Base-by-base conservation (phyloP, 1,140 invertebrate genomes). In the Maniola jurtina region DNA sequence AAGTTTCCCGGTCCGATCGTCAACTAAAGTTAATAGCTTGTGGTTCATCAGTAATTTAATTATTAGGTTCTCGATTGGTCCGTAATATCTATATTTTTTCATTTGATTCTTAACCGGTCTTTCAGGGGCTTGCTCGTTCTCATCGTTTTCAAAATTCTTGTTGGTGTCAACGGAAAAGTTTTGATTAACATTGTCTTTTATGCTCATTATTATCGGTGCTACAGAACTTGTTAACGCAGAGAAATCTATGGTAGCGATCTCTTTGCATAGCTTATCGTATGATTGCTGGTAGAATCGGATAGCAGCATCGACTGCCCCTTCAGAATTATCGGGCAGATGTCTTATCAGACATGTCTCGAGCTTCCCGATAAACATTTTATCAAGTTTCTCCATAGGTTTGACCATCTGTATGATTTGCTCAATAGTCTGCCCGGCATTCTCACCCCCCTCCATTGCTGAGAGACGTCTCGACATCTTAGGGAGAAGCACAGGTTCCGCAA, bases 151-250 rank as follows among this genome's bases (percentile, higher is more conserved):
- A 35, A 81, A 85, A 54, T 84, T 89, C 63, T 85, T 89, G 47
- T 88, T 89, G 0, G 84, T 78, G 15, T 90, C 87, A 5, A 72
- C 69, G 0, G 86, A 64, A 48, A 89, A 89, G 52, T 89, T 88
- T 66, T 90, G 88, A 55, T 89, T 88, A 0, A 90, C 87, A 57
- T 90, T 90, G 60, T 90, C 88, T 9, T 87, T 86, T 45, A 90
- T 90, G 55, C 84, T 88, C 88, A 90, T 89, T 5, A 90, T 89
- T 2, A 90, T 89, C 0, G 88, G 88, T n/a, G 86, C 87, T 0
- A 90, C 87, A 0, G 87, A 83, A 56, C 83, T 83, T 0, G 84
- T 82, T 61, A 86, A 80, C 6, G 76, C 75, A 0, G 82, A 77
- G 59, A 90, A 89, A 65, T 89, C 84, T 9, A 88, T 82, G 13